A percentile compares a stretch with the other conserved stretches of the same genome.
Evolutionary conservation across 2,113 vertebrate species (phyloP).

Genomic region (Pelusios castaneus): DNA sequence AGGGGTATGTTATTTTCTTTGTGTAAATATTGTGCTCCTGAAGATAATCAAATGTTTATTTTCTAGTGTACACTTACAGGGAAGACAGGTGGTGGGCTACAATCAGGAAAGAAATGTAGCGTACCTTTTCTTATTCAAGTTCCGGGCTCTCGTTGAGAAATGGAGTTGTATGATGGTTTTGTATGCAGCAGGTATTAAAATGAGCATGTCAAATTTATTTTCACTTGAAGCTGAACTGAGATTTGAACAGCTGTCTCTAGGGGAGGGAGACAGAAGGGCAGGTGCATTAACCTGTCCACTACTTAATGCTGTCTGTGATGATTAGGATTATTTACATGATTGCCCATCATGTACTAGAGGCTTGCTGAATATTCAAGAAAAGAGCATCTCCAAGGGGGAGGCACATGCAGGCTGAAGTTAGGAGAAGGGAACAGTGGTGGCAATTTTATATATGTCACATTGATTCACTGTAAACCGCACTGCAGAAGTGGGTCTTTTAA

Average conservation of each 20-base stretch:
- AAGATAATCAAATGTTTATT: slow-evolving; percentile 22
- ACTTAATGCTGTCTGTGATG: background rate
- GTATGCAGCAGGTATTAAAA: background rate
- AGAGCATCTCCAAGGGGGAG: background rate
- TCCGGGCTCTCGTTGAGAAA: background rate
- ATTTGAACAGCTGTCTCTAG: background rate
- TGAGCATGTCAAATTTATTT: background rate
- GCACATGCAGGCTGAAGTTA: background rate
- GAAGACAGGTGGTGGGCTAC: background rate
- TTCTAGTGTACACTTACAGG: background rate
- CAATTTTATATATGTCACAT: background rate
- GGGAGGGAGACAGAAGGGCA: background rate
- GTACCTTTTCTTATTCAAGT: background rate
- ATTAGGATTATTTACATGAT: background rate
- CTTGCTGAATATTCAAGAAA: background rate
- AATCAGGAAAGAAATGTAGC: background rate
- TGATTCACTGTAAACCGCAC: background rate
- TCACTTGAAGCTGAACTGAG: background rate
- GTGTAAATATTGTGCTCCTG: slow-evolving; percentile 34
- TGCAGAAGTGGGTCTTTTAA: background rate
- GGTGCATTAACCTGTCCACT: background rate
- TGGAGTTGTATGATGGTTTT: slow-evolving; percentile 4
- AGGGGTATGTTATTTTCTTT: slow-evolving; percentile 46
- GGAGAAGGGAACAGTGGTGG: background rate
- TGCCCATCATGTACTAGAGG: background rate